These are phyloP conservation scores for Sapayoa aenigma DNA, from an alignment of 2,113 vertebrate genomes.

Conservation along the genomic window DNA sequence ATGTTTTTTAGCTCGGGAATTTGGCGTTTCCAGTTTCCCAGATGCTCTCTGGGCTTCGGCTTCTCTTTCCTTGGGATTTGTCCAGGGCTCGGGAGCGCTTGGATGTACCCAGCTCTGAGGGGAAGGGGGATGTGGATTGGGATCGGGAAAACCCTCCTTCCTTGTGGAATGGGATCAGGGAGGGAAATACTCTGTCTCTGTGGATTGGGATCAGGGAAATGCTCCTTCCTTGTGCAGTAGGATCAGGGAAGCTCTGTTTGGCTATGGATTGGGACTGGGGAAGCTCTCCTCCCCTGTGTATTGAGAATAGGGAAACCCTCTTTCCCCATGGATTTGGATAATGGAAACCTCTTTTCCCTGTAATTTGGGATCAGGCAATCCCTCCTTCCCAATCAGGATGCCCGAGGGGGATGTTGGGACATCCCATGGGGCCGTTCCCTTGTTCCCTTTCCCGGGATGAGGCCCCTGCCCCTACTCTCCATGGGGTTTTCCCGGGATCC, in stretches of 20 bases:
- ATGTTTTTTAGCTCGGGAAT: background rate
- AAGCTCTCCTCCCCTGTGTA: too few relatives aligned
- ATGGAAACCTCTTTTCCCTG: too few relatives aligned
- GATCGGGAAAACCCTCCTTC: background rate
- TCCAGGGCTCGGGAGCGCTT: fast-evolving
- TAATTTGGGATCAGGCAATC: too few relatives aligned
- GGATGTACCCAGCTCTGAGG: background rate
- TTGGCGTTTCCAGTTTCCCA: background rate
- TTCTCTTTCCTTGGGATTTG: background rate
- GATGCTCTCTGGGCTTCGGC: background rate
- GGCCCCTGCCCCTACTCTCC: too few relatives aligned
- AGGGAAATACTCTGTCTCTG: background rate
- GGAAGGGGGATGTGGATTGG: background rate
- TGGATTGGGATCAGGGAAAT: background rate
- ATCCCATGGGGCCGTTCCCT: background rate
- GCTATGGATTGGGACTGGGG: background rate
- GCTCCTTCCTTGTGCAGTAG: fast-evolving
- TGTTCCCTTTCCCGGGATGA: background rate
- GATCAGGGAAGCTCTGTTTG: background rate
- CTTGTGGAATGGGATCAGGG: background rate
- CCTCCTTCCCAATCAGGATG: background rate
- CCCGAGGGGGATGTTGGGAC: fast-evolving
- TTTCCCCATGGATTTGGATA: background rate
- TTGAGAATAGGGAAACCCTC: too few relatives aligned
- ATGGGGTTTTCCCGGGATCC: background rate